Evolutionary conservation across 2,888 invertebrate genomes (phyloP).

Genomic region (Norana najaformis): DNA sequence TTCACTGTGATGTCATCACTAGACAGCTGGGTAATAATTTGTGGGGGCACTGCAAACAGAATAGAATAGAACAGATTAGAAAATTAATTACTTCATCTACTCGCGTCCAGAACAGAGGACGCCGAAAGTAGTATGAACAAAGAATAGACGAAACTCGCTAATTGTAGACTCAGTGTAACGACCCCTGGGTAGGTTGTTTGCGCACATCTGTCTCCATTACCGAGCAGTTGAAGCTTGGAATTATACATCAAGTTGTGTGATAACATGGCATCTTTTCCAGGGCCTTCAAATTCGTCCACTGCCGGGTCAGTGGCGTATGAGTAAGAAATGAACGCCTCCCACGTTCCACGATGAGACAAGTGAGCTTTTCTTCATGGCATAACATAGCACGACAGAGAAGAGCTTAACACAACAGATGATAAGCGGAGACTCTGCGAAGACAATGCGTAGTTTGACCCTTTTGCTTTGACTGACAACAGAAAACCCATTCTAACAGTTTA

Average conservation of each 20-base stretch:
- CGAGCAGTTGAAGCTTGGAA: no score
- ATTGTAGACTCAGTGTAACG: not conserved
- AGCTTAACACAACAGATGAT: no score
- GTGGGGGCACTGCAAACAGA: constrained; percentile 82
- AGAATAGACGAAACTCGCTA: not conserved
- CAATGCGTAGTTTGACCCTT: no score
- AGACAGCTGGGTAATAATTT: constrained; percentile 85
- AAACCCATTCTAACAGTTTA: not conserved
- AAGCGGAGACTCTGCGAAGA: no score
- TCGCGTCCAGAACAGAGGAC: not conserved
- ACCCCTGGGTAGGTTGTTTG: not conserved
- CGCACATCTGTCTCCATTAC: not conserved
- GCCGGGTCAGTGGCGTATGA: no score
- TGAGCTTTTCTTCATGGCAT: no score
- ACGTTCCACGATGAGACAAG: no score
- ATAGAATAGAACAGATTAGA: not conserved
- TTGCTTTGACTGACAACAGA: not conserved
- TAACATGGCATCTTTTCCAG: no score
- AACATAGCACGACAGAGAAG: no score
- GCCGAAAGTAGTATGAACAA: not conserved
- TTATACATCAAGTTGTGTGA: no score
- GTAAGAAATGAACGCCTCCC: no score
- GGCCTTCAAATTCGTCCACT: no score
- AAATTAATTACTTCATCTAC: not conserved
- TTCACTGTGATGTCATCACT: constrained; percentile 78